Evolutionary conservation across 2,797 vertebrate genomes (phyloP).

Genomic region (Premnoplex brunnescens): DNA sequence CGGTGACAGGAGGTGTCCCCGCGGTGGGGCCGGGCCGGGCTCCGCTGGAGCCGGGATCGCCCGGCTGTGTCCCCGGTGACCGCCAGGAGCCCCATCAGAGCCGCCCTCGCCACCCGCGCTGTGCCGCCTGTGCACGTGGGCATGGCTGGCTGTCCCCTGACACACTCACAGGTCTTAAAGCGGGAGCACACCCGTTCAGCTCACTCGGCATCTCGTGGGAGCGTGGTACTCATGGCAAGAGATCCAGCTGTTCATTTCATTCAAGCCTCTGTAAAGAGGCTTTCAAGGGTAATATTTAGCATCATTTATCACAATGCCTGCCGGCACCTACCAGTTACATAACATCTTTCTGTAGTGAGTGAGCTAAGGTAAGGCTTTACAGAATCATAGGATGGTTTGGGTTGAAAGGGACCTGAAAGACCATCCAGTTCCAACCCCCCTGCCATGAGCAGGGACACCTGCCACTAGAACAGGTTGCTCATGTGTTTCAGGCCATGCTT

Average conservation of each 20-base stretch:
- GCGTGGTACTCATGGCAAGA: neutral
- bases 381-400: neutral
- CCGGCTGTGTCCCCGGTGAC: neutral
- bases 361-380: neutral
- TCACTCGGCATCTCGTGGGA: neutral
- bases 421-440: neutral
- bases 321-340: neutral
- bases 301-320: rapidly evolving
- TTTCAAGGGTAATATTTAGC: neutral
- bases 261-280: neutral
- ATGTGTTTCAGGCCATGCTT: neutral
- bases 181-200: rapidly evolving
- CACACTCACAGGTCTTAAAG: neutral
- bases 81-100: neutral
- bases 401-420: neutral
- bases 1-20: too few species aligned
- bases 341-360: neutral
- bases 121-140: neutral
- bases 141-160: rapidly evolving
- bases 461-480: neutral
- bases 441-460: neutral
- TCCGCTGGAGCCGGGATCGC: neutral
- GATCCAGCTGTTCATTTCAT: neutral
- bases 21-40: too few species aligned
- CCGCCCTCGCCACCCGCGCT: rapidly evolving